Base-by-base conservation (phyloP, 2,113 vertebrate genomes). In the Tachysurus vachellii region DNA sequence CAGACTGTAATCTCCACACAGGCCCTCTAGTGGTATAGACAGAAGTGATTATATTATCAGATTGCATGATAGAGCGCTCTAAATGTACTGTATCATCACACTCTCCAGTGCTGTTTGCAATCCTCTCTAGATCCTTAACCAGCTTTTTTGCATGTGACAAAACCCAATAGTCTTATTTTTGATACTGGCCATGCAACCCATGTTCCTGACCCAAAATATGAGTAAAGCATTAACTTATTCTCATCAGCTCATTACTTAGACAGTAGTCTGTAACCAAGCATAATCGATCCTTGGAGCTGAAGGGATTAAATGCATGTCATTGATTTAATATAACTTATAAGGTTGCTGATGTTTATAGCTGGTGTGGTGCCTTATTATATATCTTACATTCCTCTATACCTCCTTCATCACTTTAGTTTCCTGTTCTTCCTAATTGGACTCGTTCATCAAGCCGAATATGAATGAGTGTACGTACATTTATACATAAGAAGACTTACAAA, bases 11-110 rank as follows among this genome's bases (percentile, higher is more conserved):
- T 42, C 4, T 23, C 36, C 28, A 64, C 44, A 64, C 62, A 66
- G 7, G 62, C 42, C 62, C 61, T 83, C 81, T 83, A 82, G 81
- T 83, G 81, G 44, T 28, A 66, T 53, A 82, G 44, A 53, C 36
- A 62, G 42, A 50, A 50, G 28, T 21, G 3, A 80, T 13, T 42
- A 42, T 57, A 80, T 80, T 42, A 80, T 23, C 56, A 59, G 54
- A 36, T 80, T 36, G 79, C 28, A 59, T 59, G 28, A 57, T 31
- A 80, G 57, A 80, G 23, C 50, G 26, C 26, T 17, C 54, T 28
- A 54, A 77, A 77, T 77, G 28, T 28, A 53, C 47, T 76, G 23
- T 16, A 76, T 76, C 9, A n/a, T 53, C 11, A 76, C 44, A 26
- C 73, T 50, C 73, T 47, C 21, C 10, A 12, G 42, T 75, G 42